These are phyloP conservation scores for Gastrophysa polygoni DNA, from an alignment of 2,888 invertebrate species.

Conservation along the genomic window DNA sequence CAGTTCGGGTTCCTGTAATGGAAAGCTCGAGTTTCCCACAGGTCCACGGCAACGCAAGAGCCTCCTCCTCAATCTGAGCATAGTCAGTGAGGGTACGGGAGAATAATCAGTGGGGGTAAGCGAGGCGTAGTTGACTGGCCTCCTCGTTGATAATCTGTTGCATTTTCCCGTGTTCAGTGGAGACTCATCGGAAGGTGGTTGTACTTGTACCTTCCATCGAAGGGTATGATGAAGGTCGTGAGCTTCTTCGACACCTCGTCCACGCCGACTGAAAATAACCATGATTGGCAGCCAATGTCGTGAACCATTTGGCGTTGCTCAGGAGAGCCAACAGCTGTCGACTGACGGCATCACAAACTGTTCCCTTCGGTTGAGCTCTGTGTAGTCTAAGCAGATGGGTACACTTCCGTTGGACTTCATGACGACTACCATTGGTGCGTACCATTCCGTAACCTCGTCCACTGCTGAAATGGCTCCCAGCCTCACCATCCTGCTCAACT, in stretches of 20 bases:
- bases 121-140: constrained; percentile 6
- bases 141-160: background rate
- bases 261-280: no score
- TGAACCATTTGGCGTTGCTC: no score
- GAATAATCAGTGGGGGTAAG: constrained; percentile 6
- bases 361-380: no score
- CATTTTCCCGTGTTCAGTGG: background rate
- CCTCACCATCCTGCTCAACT: background rate
- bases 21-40: constrained; percentile 14
- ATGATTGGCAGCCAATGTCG: no score
- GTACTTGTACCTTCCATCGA: no score
- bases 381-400: background rate
- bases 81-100: constrained; percentile 16
- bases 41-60: constrained; percentile 17
- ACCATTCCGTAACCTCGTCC: background rate
- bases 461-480: background rate
- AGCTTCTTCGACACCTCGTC: no score
- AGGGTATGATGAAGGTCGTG: no score
- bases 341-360: no score
- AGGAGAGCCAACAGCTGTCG: no score
- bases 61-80: constrained; percentile 18
- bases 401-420: background rate
- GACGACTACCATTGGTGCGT: background rate
- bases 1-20: constrained; percentile 1
- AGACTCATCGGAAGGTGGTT: no score